Conservation (phyloP, 2,888 invertebrate species). For the Cheilosia variabilis region DNA sequence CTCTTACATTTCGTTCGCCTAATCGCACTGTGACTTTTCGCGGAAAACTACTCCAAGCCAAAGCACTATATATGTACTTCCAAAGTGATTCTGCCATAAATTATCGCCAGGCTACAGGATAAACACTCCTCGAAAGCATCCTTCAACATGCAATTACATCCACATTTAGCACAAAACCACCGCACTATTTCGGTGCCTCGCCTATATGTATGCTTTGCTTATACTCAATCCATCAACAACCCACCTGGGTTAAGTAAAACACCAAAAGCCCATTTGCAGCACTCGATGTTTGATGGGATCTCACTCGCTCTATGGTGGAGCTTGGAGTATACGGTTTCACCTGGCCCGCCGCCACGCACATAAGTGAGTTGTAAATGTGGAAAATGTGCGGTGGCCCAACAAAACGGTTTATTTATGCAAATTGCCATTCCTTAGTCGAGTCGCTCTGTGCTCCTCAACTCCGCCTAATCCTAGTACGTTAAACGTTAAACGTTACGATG, state of each 20-base stretch:
- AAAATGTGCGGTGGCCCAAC: slow-evolving; percentile 53
- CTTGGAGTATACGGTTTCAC: slow-evolving; percentile 8
- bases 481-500: not conserved
- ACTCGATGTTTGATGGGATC: slow-evolving; percentile 54
- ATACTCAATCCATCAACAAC: slow-evolving; percentile 47
- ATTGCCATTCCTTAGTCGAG: slow-evolving; percentile 44
- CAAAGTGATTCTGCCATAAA: slow-evolving; percentile 44
- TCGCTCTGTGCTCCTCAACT: not conserved
- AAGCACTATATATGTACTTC: slow-evolving; percentile 1
- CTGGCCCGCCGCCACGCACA: slow-evolving; percentile 21
- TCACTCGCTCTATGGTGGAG: slow-evolving; percentile 9
- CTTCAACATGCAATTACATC: slow-evolving; percentile 71
- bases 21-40: not conserved
- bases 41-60: not conserved
- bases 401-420: slow-evolving; percentile 72
- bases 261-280: slow-evolving; percentile 63
- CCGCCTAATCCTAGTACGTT: slow-evolving; percentile 4
- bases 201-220: not conserved
- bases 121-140: slow-evolving; percentile 66
- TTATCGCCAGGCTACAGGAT: slow-evolving; percentile 41
- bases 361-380: slow-evolving; percentile 65
- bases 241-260: slow-evolving; percentile 56
- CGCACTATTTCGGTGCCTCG: not conserved
- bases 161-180: slow-evolving; percentile 42
- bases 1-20: too few relatives aligned